phyloP scores from a whole-genome alignment of 37 sponge, comb jelly and placozoan genomes.

The Hormiphora californensis region DNA sequence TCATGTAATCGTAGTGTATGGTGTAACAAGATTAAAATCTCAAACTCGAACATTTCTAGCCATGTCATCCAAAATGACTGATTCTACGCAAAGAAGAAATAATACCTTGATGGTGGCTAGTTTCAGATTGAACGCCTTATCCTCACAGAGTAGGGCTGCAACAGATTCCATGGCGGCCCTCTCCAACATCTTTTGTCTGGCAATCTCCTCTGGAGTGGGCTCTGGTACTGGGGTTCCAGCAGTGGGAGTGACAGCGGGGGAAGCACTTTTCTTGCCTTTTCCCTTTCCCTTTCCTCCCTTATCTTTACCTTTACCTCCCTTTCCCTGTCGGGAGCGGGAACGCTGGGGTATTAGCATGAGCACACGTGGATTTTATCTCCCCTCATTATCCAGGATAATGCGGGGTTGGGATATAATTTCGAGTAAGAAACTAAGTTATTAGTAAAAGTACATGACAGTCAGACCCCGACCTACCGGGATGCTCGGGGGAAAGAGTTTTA shows the following conservation, averaged over 20 bases:
- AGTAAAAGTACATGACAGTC: no score
- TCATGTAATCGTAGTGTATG: no score
- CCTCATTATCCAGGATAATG: no score
- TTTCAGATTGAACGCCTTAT: not conserved
- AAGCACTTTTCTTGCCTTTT: constrained; percentile 39
- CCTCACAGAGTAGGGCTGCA: not conserved
- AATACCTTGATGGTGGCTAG: constrained; percentile 10
- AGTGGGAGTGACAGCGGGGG: constrained; percentile 19
- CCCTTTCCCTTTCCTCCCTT: not conserved
- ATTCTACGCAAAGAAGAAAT: not conserved
- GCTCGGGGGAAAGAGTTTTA: no score
- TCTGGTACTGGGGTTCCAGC: constrained; percentile 49
- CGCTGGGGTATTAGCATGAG: constrained; percentile 45
- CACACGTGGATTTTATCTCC: no score
- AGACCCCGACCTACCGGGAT: no score
- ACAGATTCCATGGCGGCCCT: constrained; percentile 6
- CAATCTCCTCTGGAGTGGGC: constrained; percentile 40
- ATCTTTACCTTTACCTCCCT: constrained; percentile 20
- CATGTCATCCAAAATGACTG: no score
- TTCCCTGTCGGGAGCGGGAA: constrained; percentile 28
- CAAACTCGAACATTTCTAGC: no score
- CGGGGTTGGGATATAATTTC: no score
- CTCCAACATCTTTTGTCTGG: constrained; percentile 45
- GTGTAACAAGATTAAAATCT: no score
- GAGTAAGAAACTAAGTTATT: no score